A percentile compares a stretch with the other conserved stretches of the same genome.
phyloP scores from a whole-genome alignment of 2,888 invertebrate species.

The Epistrophe grossulariae region DNA sequence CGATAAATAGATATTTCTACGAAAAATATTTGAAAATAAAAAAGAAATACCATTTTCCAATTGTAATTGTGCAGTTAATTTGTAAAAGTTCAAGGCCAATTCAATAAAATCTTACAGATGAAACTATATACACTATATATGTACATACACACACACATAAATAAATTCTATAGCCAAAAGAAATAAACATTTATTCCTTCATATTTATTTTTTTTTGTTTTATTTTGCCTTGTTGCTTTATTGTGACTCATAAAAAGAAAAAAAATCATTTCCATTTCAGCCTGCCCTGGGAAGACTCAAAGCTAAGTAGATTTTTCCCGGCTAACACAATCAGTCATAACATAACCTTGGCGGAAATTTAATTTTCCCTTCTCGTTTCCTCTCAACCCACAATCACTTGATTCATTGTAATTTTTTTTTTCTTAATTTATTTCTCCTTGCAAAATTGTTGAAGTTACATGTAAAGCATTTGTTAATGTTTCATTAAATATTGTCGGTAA shows the following conservation, averaged over 20 bases:
- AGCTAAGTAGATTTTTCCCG: conserved; percentile 15
- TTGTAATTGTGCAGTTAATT: not conserved
- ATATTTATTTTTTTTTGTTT: not conserved
- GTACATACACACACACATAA: not conserved
- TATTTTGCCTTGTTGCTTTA: not conserved
- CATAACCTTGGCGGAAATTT: conserved; percentile 62
- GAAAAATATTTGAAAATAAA: not conserved
- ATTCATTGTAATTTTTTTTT: conserved; percentile 7
- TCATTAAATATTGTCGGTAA: conserved; percentile 22
- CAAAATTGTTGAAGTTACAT: conserved; percentile 42
- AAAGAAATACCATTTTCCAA: not conserved
- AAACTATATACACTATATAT: too few relatives aligned
- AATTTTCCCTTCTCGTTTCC: conserved; percentile 51
- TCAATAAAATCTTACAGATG: not conserved
- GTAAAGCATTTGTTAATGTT: conserved; percentile 45
- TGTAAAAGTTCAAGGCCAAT: not conserved
- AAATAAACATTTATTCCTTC: conserved; percentile 6
- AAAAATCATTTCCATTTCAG: conserved; percentile 26
- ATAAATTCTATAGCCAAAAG: not conserved
- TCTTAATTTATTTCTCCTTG: conserved; percentile 45
- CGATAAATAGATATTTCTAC: too few relatives aligned
- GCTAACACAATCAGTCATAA: conserved; percentile 30
- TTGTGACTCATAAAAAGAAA: not conserved
- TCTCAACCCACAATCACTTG: conserved; percentile 30
- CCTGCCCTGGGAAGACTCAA: not conserved